phyloP scores from a whole-genome alignment of 2,888 invertebrate genomes.

The Drosophila greeni region DNA sequence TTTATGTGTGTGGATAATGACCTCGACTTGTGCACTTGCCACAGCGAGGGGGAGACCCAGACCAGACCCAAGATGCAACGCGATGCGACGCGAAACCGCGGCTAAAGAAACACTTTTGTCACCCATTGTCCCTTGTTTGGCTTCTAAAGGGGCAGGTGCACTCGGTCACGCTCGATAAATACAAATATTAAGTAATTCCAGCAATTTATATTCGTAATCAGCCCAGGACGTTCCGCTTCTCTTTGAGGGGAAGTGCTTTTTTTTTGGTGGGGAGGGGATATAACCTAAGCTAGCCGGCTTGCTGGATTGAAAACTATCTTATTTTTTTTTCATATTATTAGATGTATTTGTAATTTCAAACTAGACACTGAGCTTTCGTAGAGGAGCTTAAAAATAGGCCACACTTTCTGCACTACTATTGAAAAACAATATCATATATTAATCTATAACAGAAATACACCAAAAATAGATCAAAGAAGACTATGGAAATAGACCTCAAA shows the following conservation, averaged over 20 bases:
- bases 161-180: slow-evolving; percentile 64
- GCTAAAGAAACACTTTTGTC: slow-evolving; percentile 45
- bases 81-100: slow-evolving; percentile 1
- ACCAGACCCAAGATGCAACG: neutral
- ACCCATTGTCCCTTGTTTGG: slow-evolving; percentile 27
- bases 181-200: slow-evolving; percentile 62
- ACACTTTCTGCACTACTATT: neutral
- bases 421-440: too few relatives aligned
- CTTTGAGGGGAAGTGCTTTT: neutral
- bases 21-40: slow-evolving; percentile 58
- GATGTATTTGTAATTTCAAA: neutral
- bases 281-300: neutral
- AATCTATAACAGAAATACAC: neutral
- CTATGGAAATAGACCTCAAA: neutral
- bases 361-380: too few relatives aligned
- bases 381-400: neutral
- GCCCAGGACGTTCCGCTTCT: slow-evolving; percentile 4
- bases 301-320: too few relatives aligned
- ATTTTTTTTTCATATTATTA: neutral
- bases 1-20: slow-evolving; percentile 63
- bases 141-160: slow-evolving; percentile 52
- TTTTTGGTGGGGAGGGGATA: neutral
- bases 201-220: slow-evolving; percentile 45
- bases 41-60: slow-evolving; percentile 10
- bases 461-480: neutral